Percentiles rank a stretch among this genome's conserved stretches.
phyloP scores from a whole-genome alignment of 2,797 vertebrate species.

The Leucoraja ocellata region DNA sequence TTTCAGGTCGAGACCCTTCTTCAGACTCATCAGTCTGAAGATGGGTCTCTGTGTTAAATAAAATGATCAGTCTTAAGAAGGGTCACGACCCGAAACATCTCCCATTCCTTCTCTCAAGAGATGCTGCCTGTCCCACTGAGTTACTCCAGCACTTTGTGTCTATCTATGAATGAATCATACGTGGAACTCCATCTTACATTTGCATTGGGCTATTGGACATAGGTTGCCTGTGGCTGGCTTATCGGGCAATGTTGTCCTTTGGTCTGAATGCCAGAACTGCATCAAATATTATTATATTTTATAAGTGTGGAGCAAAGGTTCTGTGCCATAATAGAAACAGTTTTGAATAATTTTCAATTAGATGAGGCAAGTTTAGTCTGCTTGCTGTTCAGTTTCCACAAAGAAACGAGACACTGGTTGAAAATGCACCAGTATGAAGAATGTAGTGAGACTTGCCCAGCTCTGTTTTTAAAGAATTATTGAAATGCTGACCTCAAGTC shows the following conservation, averaged over 20 bases:
- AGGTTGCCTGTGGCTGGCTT: neutral
- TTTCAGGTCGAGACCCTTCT: too few relatives aligned
- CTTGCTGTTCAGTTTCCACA: neutral
- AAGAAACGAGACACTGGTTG: neutral
- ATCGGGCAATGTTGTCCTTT: neutral
- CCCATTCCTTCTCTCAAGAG: too few relatives aligned
- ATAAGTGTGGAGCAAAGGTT: neutral
- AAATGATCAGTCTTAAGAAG: too few relatives aligned
- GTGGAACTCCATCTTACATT: neutral
- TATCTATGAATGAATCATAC: neutral
- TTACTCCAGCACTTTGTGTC: too few relatives aligned
- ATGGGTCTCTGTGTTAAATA: too few relatives aligned
- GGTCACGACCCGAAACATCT: too few relatives aligned
- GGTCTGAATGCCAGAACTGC: neutral
- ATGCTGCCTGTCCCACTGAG: too few relatives aligned
- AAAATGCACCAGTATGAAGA: neutral
- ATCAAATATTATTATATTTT: neutral
- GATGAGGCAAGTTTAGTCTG: neutral
- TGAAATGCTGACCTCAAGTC: neutral
- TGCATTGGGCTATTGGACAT: neutral
- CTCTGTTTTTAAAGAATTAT: neutral
- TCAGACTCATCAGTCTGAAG: too few relatives aligned
- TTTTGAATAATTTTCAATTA: neutral
- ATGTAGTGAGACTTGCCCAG: neutral
- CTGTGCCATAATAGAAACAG: neutral